phyloP scores from a whole-genome alignment of 2,113 vertebrate genomes.

The Synodontis membranacea region DNA sequence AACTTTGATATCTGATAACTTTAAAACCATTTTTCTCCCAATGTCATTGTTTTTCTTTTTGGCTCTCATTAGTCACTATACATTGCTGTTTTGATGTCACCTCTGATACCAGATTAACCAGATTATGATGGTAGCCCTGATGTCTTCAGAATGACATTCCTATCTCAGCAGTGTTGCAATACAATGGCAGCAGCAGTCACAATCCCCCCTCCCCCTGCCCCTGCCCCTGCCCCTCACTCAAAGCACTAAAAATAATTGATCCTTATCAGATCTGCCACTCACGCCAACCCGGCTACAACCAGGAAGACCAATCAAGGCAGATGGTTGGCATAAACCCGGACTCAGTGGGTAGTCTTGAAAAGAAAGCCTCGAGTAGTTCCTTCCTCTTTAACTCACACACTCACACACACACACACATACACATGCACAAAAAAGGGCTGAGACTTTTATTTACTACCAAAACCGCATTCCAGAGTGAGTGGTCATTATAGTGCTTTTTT shows the following conservation, averaged over 20 bases:
- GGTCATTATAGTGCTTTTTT: too few species aligned
- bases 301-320: conserved; percentile 72
- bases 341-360: conserved; percentile 45
- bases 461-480: neutral
- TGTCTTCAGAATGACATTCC: conserved; percentile 39
- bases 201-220: neutral
- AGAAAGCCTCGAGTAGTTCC: conserved; percentile 61
- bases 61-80: neutral
- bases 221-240: neutral
- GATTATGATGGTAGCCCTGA: conserved; percentile 30
- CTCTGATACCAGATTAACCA: neutral
- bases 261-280: conserved; percentile 64
- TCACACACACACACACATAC: neutral
- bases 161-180: conserved; percentile 33
- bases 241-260: conserved; percentile 70
- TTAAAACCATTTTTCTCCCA: neutral
- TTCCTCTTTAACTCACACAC: conserved; percentile 47
- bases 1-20: too few species aligned
- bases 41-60: neutral
- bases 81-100: neutral
- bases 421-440: neutral
- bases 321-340: conserved; percentile 67
- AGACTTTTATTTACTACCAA: conserved; percentile 2
- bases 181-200: conserved; percentile 62
- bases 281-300: conserved; percentile 56